phyloP scores from a whole-genome alignment of 2,888 invertebrate species.

The Gerris lacustris region DNA sequence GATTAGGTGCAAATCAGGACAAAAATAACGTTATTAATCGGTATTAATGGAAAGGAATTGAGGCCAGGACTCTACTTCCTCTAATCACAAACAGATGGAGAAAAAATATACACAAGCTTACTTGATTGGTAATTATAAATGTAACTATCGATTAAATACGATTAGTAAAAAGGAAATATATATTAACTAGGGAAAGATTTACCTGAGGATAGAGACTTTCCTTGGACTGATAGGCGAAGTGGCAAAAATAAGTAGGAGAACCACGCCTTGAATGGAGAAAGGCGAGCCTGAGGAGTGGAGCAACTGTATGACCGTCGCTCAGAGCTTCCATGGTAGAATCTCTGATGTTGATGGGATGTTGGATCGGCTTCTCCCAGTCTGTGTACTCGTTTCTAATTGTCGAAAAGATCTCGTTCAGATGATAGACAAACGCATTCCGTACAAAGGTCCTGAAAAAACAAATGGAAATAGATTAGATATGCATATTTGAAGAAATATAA shows the following conservation, averaged over 20 bases:
- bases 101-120: too few relatives aligned
- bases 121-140: too few relatives aligned
- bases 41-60: too few relatives aligned
- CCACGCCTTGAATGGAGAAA: conserved; percentile 66
- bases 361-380: conserved; percentile 83
- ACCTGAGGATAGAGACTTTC: conserved; percentile 69
- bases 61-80: too few relatives aligned
- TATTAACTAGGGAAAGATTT: conserved; percentile 27
- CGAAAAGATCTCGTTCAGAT: conserved; percentile 87
- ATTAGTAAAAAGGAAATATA: too few relatives aligned
- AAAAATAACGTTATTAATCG: too few relatives aligned
- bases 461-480: not conserved
- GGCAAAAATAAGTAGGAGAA: conserved; percentile 73
- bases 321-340: conserved; percentile 75
- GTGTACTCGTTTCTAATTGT: conserved; percentile 90
- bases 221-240: conserved; percentile 74
- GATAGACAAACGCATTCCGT: conserved; percentile 86
- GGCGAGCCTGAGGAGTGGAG: conserved; percentile 67
- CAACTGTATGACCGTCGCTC: conserved; percentile 83
- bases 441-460: conserved; percentile 59
- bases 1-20: too few relatives aligned
- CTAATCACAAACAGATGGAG: too few relatives aligned
- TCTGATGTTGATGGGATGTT: conserved; percentile 72
- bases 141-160: too few relatives aligned
- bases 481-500: too few relatives aligned